Evolutionary conservation across 2,113 vertebrate species (phyloP).

Genomic region (Gobiocypris rarus): DNA sequence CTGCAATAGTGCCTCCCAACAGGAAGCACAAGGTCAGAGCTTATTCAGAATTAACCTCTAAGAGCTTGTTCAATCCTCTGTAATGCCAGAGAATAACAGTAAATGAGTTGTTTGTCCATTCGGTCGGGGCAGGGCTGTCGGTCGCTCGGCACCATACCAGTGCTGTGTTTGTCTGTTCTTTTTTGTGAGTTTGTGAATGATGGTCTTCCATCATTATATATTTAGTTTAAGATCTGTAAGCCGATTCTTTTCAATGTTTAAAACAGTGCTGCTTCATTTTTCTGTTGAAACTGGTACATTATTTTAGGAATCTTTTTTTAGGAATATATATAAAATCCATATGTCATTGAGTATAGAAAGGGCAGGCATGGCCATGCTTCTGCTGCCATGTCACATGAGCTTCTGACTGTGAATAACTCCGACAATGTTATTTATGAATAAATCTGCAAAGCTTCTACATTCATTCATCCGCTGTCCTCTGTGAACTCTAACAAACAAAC

Average conservation of each 20-base stretch:
- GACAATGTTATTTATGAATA: slow-evolving; percentile 12
- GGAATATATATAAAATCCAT: no score
- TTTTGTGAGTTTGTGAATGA: neutral
- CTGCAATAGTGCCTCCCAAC: slow-evolving; percentile 29
- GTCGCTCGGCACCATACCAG: neutral
- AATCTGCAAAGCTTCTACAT: neutral
- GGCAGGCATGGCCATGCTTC: neutral
- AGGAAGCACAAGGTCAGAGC: slow-evolving; percentile 42
- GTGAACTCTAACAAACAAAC: slow-evolving; percentile 37
- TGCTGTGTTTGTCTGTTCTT: slow-evolving; percentile 23
- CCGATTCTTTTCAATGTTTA: neutral
- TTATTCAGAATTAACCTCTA: slow-evolving; percentile 39
- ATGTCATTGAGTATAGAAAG: neutral
- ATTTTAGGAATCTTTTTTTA: no score
- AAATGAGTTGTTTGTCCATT: slow-evolving; percentile 28
- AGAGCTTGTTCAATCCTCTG: slow-evolving; percentile 1
- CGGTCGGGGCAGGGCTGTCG: neutral
- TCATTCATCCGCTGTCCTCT: slow-evolving; percentile 21
- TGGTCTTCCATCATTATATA: neutral
- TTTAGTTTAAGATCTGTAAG: neutral
- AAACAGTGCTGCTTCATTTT: neutral
- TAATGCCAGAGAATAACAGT: slow-evolving; percentile 37
- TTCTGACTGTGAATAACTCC: slow-evolving; percentile 10
- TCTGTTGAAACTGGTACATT: no score
- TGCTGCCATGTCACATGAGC: neutral